phyloP scores from a whole-genome alignment of 2,797 vertebrate species.

The Caiman crocodilus region DNA sequence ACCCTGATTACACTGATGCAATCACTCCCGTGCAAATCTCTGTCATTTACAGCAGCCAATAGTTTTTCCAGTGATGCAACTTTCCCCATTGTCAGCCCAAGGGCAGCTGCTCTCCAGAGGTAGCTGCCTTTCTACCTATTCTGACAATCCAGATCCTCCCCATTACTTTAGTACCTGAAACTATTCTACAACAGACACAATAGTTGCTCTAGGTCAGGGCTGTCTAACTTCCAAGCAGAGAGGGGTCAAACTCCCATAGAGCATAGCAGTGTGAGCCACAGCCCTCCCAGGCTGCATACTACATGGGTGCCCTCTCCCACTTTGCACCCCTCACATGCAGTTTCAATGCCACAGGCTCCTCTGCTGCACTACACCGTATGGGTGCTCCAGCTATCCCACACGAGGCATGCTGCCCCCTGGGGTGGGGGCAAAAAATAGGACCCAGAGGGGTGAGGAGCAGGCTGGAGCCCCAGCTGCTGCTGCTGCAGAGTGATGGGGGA shows the following conservation, averaged over 20 bases:
- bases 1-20: background rate
- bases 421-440: too few species aligned
- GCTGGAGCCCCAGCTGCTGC: too few species aligned
- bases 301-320: too few species aligned
- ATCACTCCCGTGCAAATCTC: background rate
- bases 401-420: too few species aligned
- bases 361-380: too few species aligned
- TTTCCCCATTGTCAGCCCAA: background rate
- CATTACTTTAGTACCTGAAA: background rate
- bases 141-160: background rate
- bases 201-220: background rate
- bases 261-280: too few species aligned
- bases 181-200: background rate
- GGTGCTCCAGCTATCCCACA: too few species aligned
- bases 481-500: too few species aligned
- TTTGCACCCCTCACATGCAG: too few species aligned
- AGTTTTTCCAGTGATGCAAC: background rate
- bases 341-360: too few species aligned
- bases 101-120: background rate
- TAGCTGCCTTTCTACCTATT: background rate
- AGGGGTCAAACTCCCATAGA: rapidly evolving
- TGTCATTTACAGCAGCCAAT: background rate
- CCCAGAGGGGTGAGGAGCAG: too few species aligned
- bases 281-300: too few species aligned
- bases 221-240: background rate